Base-by-base conservation (phyloP, 2,888 invertebrate genomes). In the Labia minor region DNA sequence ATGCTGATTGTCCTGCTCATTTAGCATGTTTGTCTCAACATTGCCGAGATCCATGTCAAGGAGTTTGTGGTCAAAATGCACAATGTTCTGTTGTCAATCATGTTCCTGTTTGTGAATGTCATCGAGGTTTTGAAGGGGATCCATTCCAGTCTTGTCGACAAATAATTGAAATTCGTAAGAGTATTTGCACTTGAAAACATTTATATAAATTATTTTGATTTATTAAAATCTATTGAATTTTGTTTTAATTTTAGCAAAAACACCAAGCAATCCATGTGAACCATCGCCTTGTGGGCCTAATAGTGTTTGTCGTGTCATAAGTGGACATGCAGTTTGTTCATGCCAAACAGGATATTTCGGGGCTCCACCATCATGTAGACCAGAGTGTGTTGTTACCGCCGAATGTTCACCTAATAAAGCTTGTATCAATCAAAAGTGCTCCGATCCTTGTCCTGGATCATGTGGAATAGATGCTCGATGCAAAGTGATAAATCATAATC, bases 21-120 rank as follows among this genome's bases (percentile, higher is more conserved):
- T 78, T 90, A 69, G 86, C 91, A 37, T 93, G 92, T 75, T 81
- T 92, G 63, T 88, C 90, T 67, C 89, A 90, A 73, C 89, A 92
- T 75, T 93, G 93, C 72, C 82, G 91, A 72, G 88, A 92, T 78
- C 92, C 92, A 4, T 94, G 92, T 73, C 86, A 85, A 69, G 91
- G 92, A 67, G 82, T 90, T 65, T 94, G 94, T 74, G 93, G 92
- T 2, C 76, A 85, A 0, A 90, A 91, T 73, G 90, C 93, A 8
- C 87, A 90, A 76, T 94, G 94, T 74, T 81, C 82, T 33, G 91
- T 92, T 0, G 85, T 86, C 1, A 90, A 90, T 74, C 93, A 94
- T 74, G 81, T 91, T 68, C 92, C 93, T 18, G 84, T 87, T 6
- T 94, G 94, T 75, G 85, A 87, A 49, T 94, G 94, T 73, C 79